Conservation (phyloP, 2,113 vertebrate genomes). For the Macaca mulatta region DNA sequence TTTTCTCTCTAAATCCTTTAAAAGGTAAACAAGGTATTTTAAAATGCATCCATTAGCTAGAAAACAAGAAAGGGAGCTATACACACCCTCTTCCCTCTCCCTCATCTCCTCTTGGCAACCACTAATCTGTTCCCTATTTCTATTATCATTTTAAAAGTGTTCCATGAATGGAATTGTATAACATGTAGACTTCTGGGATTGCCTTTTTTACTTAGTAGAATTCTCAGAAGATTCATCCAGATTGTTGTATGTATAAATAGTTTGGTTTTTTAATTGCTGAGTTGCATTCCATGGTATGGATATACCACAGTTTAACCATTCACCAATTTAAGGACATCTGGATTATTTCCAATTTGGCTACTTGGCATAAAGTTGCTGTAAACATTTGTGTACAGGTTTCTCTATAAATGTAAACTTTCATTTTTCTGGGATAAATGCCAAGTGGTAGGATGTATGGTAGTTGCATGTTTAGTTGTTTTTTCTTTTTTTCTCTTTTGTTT, state of each 20-base stretch:
- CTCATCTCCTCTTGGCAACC: not conserved
- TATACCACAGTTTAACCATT: not conserved
- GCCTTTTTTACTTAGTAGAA: not conserved
- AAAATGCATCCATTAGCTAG: not conserved
- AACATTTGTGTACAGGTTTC: constrained; percentile 5
- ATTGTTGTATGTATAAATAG: not conserved
- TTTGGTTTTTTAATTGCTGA: not conserved
- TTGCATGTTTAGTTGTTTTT: not conserved
- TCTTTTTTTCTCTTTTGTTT: too few relatives aligned
- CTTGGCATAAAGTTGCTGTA: not conserved
- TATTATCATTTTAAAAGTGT: not conserved
- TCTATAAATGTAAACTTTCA: not conserved
- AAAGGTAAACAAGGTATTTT: not conserved
- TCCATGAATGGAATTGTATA: not conserved
- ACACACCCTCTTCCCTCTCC: not conserved
- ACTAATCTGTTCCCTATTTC: not conserved
- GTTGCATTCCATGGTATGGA: not conserved
- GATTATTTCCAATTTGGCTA: not conserved
- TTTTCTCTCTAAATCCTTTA: constrained; percentile 26
- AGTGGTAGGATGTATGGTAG: not conserved
- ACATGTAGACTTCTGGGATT: not conserved
- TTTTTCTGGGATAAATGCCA: constrained; percentile 6
- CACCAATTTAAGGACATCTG: not conserved
- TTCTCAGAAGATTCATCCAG: not conserved
- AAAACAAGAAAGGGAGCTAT: not conserved